These are phyloP conservation scores for Aphaenogaster rudis DNA, from an alignment of 1,140 invertebrate genomes.

Conservation along the genomic window DNA sequence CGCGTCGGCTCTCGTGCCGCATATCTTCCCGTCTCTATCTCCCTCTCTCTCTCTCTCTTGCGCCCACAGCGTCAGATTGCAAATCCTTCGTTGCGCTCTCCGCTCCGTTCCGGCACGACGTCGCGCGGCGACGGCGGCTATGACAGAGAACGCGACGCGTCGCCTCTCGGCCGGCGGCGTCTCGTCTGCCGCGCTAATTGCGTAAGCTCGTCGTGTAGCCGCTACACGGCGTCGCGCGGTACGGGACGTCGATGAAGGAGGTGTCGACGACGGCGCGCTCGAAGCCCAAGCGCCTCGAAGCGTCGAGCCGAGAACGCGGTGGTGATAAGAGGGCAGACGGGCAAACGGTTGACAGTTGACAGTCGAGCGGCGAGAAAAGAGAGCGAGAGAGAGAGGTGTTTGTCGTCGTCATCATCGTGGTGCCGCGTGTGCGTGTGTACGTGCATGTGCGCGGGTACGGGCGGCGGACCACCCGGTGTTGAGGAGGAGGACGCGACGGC, in stretches of 20 bases:
- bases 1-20: neutral
- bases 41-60: neutral
- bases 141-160: conserved; percentile 16
- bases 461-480: conserved; percentile 22
- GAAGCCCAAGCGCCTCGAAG: conserved; percentile 15
- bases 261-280: conserved; percentile 42
- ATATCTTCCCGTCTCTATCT: neutral
- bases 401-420: conserved; percentile 19
- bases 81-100: neutral
- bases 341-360: conserved; percentile 5
- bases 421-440: conserved; percentile 37
- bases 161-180: conserved; percentile 2
- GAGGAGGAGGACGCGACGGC: conserved; percentile 31
- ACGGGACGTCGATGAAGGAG: conserved; percentile 32
- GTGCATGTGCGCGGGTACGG: conserved; percentile 57
- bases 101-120: neutral
- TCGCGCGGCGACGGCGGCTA: neutral
- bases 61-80: neutral
- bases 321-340: neutral
- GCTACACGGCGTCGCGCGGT: neutral
- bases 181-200: conserved; percentile 16
- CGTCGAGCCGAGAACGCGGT: neutral
- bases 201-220: neutral
- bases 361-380: neutral
- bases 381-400: neutral